phyloP scores from a whole-genome alignment of 2,113 vertebrate genomes.

The Ochotona curzoniae region DNA sequence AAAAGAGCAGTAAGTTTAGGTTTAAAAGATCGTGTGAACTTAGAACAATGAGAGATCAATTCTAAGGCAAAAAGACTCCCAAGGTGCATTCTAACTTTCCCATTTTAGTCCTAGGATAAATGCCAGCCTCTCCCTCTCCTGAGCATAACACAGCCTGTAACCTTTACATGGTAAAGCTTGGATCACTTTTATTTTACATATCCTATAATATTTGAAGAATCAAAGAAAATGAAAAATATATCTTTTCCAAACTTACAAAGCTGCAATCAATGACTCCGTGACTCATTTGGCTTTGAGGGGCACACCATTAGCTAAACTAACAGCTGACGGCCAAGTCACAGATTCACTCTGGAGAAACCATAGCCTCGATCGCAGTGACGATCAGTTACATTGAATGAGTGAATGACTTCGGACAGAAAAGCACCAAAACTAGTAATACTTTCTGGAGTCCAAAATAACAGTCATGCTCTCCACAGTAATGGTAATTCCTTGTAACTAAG shows the following conservation, averaged over 20 bases:
- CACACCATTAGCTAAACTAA: background rate
- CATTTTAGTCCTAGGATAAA: conserved; percentile 54
- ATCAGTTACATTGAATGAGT: background rate
- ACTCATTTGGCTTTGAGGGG: background rate
- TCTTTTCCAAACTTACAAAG: background rate
- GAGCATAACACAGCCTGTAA: conserved; percentile 2
- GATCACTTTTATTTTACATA: conserved; percentile 45
- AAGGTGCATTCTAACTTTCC: background rate
- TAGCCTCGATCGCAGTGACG: background rate
- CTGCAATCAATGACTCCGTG: background rate
- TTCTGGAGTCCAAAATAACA: background rate
- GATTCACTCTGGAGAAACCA: background rate
- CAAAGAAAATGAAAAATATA: conserved; percentile 8
- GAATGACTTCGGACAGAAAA: conserved; percentile 18
- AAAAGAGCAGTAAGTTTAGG: conserved; percentile 7
- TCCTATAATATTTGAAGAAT: conserved; percentile 43
- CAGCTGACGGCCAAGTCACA: background rate
- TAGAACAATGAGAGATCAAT: conserved; percentile 27
- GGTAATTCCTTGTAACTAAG: background rate
- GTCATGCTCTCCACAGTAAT: background rate
- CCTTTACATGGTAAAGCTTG: conserved; percentile 44
- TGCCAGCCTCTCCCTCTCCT: background rate
- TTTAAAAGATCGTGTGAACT: background rate
- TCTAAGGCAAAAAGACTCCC: background rate
- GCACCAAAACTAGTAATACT: background rate